Base-by-base conservation (phyloP, 2,113 vertebrate genomes). In the Oncorhynchus masou region DNA sequence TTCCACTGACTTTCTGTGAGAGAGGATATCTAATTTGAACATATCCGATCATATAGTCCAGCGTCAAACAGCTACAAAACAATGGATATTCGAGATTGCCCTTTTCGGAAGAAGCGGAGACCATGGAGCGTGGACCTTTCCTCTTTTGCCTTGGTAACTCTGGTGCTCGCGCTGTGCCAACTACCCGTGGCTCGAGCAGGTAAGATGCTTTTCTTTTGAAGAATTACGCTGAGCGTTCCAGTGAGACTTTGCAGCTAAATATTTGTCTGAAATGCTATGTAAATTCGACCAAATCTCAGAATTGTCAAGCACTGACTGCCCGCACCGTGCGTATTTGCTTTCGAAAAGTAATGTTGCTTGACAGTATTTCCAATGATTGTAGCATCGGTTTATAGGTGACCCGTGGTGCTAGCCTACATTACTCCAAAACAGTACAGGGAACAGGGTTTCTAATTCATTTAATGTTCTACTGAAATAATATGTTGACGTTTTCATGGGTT, bases 51-150 rank as follows among this genome's bases (percentile, higher is more conserved):
- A 76, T 76, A 74, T 88, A 91, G 91, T 81, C 79, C 75, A 67
- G 84, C 82, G 83, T 72, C 78, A 68, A 75, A 73, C 79, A 74
- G 68, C 83, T 74, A 86, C 84, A 81, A n/a, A 22, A 91, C 83
- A 90, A 94, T 94, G 93, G 92, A 94, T 93, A 92, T 90, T 90
- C 83, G 75, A 86, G 86, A 71, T 78, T 90, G 88, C 83, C 74
- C 87, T 68, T 89, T 81, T 79, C 87, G 91, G 85, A 94, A 91
- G 91, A 94, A 94, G 88, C 84, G 92, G 87, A 91, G 92, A 88
- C 90, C 91, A 19, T 89, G 91, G 92, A 82, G 85, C 85, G 59
- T 83, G 89, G 85, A 90, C 77, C 76, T 90, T 75, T 76, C 90
- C 60, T 88, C 91, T 82, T 69, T 93, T 71, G 88, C 89, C 83